These are phyloP conservation scores for Chrysogorgia sp. DNA, from an alignment of 92 coral and sea anemone genomes.

Conservation along the genomic window DNA sequence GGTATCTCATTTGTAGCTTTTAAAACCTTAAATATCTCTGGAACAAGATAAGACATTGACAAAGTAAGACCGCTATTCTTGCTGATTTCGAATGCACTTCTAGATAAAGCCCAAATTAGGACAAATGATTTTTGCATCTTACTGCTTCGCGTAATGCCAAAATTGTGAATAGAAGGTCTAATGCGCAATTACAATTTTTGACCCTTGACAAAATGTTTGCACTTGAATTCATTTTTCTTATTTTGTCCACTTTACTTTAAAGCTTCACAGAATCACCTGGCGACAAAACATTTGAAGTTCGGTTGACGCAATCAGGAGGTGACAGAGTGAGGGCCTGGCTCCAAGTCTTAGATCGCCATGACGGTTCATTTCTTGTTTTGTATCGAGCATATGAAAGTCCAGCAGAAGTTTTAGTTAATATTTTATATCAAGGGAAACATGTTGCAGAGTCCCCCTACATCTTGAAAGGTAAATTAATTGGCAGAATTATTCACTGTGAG, in stretches of 20 bases:
- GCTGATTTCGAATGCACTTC: too few relatives aligned
- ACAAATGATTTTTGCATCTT: too few relatives aligned
- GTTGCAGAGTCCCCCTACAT: constrained; percentile 88
- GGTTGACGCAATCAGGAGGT: constrained; percentile 53
- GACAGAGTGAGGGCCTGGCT: constrained; percentile 91
- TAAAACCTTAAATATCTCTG: too few relatives aligned
- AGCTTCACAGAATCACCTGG: constrained; percentile 94
- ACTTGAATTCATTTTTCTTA: background rate
- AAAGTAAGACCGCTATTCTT: too few relatives aligned
- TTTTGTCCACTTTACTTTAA: background rate
- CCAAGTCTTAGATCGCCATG: constrained; percentile 85
- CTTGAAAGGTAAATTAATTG: constrained; percentile 66
- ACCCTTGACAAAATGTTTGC: background rate
- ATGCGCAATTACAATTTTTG: background rate
- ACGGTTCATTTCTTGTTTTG: constrained; percentile 94
- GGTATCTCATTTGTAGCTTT: too few relatives aligned
- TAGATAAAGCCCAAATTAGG: too few relatives aligned
- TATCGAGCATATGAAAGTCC: constrained; percentile 84
- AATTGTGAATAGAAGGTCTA: too few relatives aligned
- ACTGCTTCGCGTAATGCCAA: too few relatives aligned
- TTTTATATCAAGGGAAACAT: constrained; percentile 71
- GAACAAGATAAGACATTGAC: too few relatives aligned
- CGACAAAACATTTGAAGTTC: constrained; percentile 78
- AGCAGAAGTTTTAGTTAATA: constrained; percentile 72
- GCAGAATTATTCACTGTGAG: too few relatives aligned